Evolutionary conservation across 2,113 vertebrate genomes (phyloP), one percentile per base, ranked within the genome.

Genomic region (Deroptyus accipitrinus): DNA sequence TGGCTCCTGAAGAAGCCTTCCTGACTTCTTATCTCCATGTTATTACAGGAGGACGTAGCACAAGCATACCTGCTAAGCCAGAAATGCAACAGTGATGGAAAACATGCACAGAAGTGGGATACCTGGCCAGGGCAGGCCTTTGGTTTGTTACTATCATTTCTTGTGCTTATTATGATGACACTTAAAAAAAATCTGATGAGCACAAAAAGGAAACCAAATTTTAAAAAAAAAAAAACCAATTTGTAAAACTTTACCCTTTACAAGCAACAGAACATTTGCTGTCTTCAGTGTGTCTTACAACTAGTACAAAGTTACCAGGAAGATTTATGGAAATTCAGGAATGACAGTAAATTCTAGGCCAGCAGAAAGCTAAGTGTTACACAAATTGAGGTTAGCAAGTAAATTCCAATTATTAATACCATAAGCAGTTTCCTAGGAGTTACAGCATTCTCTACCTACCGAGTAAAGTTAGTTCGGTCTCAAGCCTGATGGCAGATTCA

Each of bases 401-500:
- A 41, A 77, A 81, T 51, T 63, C 25, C 68, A 31, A 33, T 37
- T 55, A 57, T 8, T 10, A 86, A 72, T 39, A 68, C 17, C 35
- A 51, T 3, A 68, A 35, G 28, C n/a, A 61, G n/a, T 83, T 23
- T 94, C 69, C 46, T 63, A 9, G 8, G 44, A 89, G 19, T 35
- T 55, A 57, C 4, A 63, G 17, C 49, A 76, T 48, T 55, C 83
- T 80, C 46, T 39, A 97, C 97, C 54, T 98, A 99, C 99, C 99
- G 11, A 99, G 97, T 80, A 99, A 97, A 6, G 98, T 99, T 67
- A 99, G 98, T 83, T 98, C 87, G 1, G 96, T 99, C 97, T 99
- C 99, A 93, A 99, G 97, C 61, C 95, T 98, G 92, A 97, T 86
- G 9, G 98, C 98, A 27, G 99, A 99, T 63, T 99, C 98, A 67